A percentile compares a stretch with the other conserved stretches of the same genome.
phyloP scores from a whole-genome alignment of 2,113 vertebrate genomes.

The Podarcis cretensis region DNA sequence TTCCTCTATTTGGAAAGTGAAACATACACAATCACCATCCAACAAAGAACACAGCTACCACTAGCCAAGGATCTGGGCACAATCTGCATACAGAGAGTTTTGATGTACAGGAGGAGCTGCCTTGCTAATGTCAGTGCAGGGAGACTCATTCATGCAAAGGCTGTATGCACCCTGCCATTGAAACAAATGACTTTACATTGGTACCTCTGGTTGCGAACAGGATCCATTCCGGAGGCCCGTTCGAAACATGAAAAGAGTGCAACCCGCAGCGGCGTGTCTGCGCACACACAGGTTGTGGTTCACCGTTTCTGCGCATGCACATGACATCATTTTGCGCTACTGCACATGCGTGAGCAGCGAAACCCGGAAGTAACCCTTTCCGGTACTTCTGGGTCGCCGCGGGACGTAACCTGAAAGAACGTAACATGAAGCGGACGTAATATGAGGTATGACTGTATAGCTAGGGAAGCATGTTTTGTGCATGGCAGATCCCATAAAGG shows the following conservation, averaged over 20 bases:
- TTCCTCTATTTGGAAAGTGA: neutral
- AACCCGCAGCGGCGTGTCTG: no score
- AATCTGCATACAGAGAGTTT: neutral
- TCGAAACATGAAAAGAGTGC: no score
- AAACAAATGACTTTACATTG: neutral
- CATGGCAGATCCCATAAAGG: neutral
- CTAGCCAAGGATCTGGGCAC: neutral
- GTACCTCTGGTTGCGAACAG: no score
- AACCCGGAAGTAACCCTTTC: no score
- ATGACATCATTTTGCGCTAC: no score
- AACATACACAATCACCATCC: neutral
- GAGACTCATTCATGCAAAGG: neutral
- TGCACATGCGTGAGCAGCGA: no score
- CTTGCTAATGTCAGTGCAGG: neutral
- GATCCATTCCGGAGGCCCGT: no score
- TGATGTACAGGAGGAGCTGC: neutral
- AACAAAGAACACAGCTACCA: neutral
- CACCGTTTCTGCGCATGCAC: no score
- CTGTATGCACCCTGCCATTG: neutral
- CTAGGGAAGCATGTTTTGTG: neutral
- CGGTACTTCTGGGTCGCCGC: no score
- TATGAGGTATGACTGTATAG: neutral
- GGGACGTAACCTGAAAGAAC: no score
- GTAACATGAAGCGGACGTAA: no score
- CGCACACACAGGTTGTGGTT: no score